These are phyloP conservation scores for Trissonchulus sp. DNA, from an alignment of 2,888 invertebrate genomes.

Conservation along the genomic window DNA sequence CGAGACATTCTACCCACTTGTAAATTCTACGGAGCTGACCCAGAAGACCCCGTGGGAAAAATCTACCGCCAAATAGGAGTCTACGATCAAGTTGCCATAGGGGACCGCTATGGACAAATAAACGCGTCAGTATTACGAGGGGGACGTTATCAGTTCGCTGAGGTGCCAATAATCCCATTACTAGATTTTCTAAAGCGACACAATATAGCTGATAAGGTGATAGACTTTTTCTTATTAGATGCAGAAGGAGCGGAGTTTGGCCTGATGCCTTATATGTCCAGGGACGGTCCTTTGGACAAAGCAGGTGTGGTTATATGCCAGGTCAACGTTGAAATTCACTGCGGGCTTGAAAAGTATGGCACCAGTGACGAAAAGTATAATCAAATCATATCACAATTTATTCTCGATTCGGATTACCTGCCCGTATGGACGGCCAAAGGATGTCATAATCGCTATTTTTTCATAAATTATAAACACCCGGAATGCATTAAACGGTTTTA, in stretches of 20 bases:
- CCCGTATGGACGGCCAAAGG: neutral
- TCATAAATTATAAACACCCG: neutral
- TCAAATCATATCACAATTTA: neutral
- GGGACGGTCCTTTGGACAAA: neutral
- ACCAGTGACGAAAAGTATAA: neutral
- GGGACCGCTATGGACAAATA: neutral
- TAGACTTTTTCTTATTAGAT: conserved; percentile 31
- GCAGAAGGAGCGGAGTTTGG: conserved; percentile 30
- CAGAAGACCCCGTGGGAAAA: conserved; percentile 7
- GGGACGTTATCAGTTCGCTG: conserved; percentile 23
- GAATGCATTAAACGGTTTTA: neutral
- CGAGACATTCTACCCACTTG: conserved; percentile 17
- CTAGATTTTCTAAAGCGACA: neutral
- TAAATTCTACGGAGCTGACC: conserved; percentile 29
- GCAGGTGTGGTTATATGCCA: neutral
- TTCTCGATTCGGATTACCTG: neutral
- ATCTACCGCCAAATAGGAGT: conserved; percentile 21
- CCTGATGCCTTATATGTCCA: neutral
- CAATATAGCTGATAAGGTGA: conserved; percentile 12
- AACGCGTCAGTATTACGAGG: conserved; percentile 27
- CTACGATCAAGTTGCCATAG: conserved; percentile 21
- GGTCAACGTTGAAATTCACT: neutral
- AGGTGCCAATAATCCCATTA: conserved; percentile 19
- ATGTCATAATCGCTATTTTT: neutral
- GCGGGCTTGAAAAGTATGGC: neutral